A percentile compares a stretch with the other conserved stretches of the same genome.
Conservation (phyloP, 1,140 invertebrate genomes). For the Hycleus phaleratus region DNA sequence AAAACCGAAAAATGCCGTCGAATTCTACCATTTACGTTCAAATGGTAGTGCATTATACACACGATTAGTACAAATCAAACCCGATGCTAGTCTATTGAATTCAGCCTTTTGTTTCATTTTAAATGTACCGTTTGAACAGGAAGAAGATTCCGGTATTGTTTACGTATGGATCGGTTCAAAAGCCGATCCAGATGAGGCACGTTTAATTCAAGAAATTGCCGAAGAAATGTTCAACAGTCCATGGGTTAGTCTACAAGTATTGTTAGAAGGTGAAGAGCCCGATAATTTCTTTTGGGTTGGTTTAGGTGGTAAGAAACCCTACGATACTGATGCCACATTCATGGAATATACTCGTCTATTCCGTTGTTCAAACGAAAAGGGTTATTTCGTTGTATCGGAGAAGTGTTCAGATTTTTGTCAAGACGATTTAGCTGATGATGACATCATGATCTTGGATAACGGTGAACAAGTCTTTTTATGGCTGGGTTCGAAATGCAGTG, state of each 20-base stretch:
- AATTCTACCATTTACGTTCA: conserved; percentile 91
- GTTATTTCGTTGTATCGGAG: conserved; percentile 97
- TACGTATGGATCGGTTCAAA: conserved; percentile 97
- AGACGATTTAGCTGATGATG: conserved; percentile 98
- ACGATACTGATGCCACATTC: conserved; percentile 86
- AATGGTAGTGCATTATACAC: conserved; percentile 94
- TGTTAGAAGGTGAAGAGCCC: conserved; percentile 96
- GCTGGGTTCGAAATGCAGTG: conserved; percentile 91
- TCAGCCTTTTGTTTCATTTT: conserved; percentile 89
- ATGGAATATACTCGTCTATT: conserved; percentile 94
- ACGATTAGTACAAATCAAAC: conserved; percentile 81
- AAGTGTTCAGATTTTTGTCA: conserved; percentile 99
- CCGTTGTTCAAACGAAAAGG: conserved; percentile 98
- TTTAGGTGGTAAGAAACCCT: conserved; percentile 85
- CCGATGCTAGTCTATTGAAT: conserved; percentile 72
- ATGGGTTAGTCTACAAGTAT: conserved; percentile 76
- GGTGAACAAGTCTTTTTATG: conserved; percentile 97
- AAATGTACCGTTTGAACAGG: conserved; percentile 90
- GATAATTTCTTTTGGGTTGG: conserved; percentile 99
- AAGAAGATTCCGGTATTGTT: conserved; percentile 85
- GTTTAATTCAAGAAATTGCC: conserved; percentile 87
- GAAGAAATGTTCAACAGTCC: conserved; percentile 88
- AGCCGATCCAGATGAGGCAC: conserved; percentile 78
- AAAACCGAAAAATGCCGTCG: conserved; percentile 56
- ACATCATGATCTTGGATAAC: conserved; percentile 99